A percentile compares a stretch with the other conserved stretches of the same genome.
These are phyloP conservation scores for Flabesymbios commensalis DNA, from an alignment of 2,888 invertebrate genomes.

Conservation along the genomic window DNA sequence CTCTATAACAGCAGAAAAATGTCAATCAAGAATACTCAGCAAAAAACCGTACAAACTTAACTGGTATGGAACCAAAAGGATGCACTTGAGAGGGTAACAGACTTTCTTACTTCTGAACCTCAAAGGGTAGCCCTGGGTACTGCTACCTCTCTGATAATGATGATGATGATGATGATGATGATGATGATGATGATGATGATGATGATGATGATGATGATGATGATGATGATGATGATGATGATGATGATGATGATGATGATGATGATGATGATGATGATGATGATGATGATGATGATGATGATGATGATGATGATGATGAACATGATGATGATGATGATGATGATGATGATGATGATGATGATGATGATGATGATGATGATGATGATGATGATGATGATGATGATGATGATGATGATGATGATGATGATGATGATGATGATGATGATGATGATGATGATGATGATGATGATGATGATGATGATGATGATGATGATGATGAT, in stretches of 20 bases:
- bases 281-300: slow-evolving; percentile 3
- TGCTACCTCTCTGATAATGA: no score
- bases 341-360: slow-evolving; percentile 2
- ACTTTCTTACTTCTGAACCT: no score
- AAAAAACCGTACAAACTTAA: no score
- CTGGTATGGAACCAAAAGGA: no score
- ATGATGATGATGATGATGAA: slow-evolving; percentile 1
- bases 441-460: slow-evolving; percentile 19
- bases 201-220: slow-evolving; percentile 16
- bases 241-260: slow-evolving; percentile 13
- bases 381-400: slow-evolving; percentile 13
- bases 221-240: slow-evolving; percentile 13
- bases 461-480: slow-evolving; percentile 16
- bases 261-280: slow-evolving; percentile 6
- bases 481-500: slow-evolving; percentile 17
- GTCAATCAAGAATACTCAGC: no score
- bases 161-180: slow-evolving; percentile 13
- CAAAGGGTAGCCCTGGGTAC: no score
- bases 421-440: slow-evolving; percentile 14
- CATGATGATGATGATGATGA: slow-evolving; percentile 3
- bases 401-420: slow-evolving; percentile 14
- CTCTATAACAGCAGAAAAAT: no score
- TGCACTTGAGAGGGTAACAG: no score
- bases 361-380: slow-evolving; percentile 1
- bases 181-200: slow-evolving; percentile 10